A percentile compares a stretch with the other conserved stretches of the same genome.
Conservation (phyloP, 2,113 vertebrate species). For the Myocastor coypus region DNA sequence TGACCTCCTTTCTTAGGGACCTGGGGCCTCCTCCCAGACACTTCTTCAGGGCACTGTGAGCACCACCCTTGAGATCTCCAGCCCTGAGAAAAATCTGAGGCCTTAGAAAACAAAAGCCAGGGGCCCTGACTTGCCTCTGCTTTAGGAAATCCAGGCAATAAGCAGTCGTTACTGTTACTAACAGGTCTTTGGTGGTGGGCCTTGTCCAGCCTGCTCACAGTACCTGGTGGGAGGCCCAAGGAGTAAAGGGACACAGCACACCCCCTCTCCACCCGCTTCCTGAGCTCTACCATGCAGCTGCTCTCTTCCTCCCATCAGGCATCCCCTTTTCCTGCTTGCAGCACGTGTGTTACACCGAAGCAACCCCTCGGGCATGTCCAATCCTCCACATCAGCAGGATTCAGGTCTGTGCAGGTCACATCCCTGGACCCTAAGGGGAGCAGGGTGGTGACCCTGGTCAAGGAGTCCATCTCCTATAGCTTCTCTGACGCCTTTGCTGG, state of each 20-base stretch:
- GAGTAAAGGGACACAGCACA: neutral
- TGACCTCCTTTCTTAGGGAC: neutral
- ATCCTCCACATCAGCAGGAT: neutral
- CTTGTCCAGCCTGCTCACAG: rapidly evolving
- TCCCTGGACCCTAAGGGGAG: neutral
- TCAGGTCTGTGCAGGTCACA: neutral
- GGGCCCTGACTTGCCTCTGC: neutral
- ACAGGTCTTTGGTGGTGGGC: neutral
- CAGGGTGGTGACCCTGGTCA: too few relatives aligned
- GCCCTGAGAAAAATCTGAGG: neutral
- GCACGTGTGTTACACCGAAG: neutral
- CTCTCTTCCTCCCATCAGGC: neutral
- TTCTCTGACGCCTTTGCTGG: neutral
- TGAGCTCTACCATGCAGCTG: rapidly evolving
- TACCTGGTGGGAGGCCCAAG: neutral
- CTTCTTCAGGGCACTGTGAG: neutral
- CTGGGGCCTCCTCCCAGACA: neutral
- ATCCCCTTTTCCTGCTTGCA: neutral
- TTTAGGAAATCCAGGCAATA: rapidly evolving
- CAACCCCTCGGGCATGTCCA: neutral
- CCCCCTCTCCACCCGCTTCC: rapidly evolving
- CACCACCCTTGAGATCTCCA: neutral
- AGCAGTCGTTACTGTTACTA: rapidly evolving
- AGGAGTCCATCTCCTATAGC: neutral
- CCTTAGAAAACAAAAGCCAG: neutral